Conservation (phyloP, 2,888 invertebrate genomes). For the Cheilosia scutellata region DNA sequence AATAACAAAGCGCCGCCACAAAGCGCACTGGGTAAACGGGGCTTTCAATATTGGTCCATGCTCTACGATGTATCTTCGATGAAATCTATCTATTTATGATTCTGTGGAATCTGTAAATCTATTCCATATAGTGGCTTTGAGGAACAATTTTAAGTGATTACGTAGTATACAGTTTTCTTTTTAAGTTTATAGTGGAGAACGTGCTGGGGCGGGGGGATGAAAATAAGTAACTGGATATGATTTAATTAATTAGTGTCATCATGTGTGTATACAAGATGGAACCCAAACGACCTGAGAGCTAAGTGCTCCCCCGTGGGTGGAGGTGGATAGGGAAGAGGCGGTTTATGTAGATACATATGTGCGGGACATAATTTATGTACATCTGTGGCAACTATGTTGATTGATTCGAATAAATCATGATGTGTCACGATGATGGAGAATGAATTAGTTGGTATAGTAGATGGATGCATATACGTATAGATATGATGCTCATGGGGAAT, state of each 20-base stretch:
- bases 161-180: not conserved
- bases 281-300: conserved; percentile 36
- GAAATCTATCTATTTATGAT: conserved; percentile 36
- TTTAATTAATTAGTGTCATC: conserved; percentile 75
- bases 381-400: conserved; percentile 75
- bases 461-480: not conserved
- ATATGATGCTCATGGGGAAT: not conserved
- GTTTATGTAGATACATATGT: not conserved
- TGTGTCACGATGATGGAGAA: conserved; percentile 62
- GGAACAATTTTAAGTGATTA: not conserved
- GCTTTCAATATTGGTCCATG: not conserved
- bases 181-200: conserved; percentile 33
- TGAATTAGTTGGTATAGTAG: conserved; percentile 56
- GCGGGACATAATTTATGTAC: conserved; percentile 64
- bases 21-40: not conserved
- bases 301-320: conserved; percentile 49
- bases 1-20: conserved; percentile 20
- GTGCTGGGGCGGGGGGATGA: not conserved
- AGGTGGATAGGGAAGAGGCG: not conserved
- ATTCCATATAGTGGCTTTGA: not conserved
- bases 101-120: conserved; percentile 32
- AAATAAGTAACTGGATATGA: conserved; percentile 67
- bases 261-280: conserved; percentile 50
- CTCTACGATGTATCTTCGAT: conserved; percentile 26
- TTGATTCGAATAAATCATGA: conserved; percentile 76